A percentile compares a stretch with the other conserved stretches of the same genome.
Conservation (phyloP, 2,888 invertebrate genomes). For the Mesoligia furuncula region DNA sequence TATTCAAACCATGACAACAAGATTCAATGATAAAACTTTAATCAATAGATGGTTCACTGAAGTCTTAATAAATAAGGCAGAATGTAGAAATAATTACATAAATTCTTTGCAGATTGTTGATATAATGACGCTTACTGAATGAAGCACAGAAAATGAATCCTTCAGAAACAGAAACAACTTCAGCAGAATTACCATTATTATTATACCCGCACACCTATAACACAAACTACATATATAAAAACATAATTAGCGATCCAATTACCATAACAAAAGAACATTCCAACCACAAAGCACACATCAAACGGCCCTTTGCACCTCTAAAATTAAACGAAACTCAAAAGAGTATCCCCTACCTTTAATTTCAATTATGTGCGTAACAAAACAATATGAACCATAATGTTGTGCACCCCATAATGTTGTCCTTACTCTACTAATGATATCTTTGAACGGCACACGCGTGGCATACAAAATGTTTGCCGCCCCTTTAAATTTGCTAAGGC, state of each 20-base stretch:
- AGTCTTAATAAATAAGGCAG: neutral
- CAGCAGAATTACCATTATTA: neutral
- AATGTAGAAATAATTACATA: neutral
- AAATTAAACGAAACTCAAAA: conserved; percentile 46
- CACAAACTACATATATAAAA: neutral
- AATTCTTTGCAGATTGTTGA: neutral
- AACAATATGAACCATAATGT: conserved; percentile 71
- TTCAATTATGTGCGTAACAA: conserved; percentile 67
- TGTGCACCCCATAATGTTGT: conserved; percentile 70
- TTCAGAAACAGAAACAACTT: neutral
- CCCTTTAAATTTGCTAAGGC: conserved; percentile 70
- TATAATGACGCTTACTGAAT: neutral
- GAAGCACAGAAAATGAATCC: neutral
- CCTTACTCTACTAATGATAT: conserved; percentile 75
- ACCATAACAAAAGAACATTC: conserved; percentile 35
- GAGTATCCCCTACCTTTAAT: conserved; percentile 58
- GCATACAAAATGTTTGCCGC: conserved; percentile 66
- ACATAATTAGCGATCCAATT: conserved; percentile 31
- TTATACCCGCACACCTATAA: neutral
- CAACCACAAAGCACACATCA: conserved; percentile 26
- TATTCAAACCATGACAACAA: conserved; percentile 17
- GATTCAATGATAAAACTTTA: neutral
- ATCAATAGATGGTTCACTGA: neutral
- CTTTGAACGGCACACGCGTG: conserved; percentile 69
- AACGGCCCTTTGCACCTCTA: conserved; percentile 18